These are phyloP conservation scores for Drosophila asahinai DNA, from an alignment of 1,140 invertebrate species.

Conservation along the genomic window DNA sequence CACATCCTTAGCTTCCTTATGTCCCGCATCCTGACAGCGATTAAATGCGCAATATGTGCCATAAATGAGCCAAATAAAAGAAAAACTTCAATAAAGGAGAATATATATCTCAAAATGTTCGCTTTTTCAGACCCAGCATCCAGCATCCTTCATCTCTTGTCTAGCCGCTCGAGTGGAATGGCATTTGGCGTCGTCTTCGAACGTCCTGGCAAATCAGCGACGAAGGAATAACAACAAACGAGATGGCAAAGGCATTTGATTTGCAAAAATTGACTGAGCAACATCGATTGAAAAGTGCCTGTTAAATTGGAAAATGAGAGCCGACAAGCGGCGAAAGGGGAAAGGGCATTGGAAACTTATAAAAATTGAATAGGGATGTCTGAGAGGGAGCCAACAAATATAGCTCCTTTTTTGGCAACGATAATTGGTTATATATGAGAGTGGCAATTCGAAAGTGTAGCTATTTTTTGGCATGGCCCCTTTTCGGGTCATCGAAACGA, in stretches of 20 bases:
- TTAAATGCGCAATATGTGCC: constrained; percentile 80
- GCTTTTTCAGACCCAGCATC: neutral
- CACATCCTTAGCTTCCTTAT: constrained; percentile 20
- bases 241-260: constrained; percentile 63
- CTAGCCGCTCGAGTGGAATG: constrained; percentile 61
- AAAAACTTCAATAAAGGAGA: constrained; percentile 66
- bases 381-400: constrained; percentile 10
- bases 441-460: constrained; percentile 48
- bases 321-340: constrained; percentile 11
- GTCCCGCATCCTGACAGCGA: constrained; percentile 62
- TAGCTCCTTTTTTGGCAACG: constrained; percentile 39
- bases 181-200: constrained; percentile 34
- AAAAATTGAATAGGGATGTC: constrained; percentile 56
- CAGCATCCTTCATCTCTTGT: constrained; percentile 18
- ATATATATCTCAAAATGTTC: constrained; percentile 37
- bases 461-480: constrained; percentile 34
- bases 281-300: constrained; percentile 68
- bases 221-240: constrained; percentile 23
- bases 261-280: constrained; percentile 81
- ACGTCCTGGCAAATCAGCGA: constrained; percentile 58
- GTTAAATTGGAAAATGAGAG: constrained; percentile 72
- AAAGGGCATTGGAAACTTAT: constrained; percentile 45
- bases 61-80: constrained; percentile 82
- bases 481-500: constrained; percentile 42
- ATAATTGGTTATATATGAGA: constrained; percentile 53